phyloP scores from a whole-genome alignment of 2,113 vertebrate genomes.

The Acanthisitta chloris region DNA sequence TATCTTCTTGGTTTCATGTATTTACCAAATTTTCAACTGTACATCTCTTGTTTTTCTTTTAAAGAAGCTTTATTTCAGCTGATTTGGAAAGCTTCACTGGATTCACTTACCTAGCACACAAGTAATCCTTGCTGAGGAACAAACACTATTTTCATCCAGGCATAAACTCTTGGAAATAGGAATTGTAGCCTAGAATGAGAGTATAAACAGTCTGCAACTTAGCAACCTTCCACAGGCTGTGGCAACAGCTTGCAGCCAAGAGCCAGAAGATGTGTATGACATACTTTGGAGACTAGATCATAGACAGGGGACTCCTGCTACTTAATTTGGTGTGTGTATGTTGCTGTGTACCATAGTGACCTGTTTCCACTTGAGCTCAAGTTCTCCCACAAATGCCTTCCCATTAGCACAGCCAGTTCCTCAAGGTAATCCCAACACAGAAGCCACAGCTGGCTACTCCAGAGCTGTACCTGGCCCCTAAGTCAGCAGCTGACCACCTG shows the following conservation, averaged over 20 bases:
- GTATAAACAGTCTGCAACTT: background rate
- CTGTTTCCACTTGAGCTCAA: background rate
- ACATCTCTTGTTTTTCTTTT: background rate
- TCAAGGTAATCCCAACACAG: background rate
- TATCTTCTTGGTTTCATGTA: background rate
- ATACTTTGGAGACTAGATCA: conserved; percentile 42
- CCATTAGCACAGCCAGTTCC: background rate
- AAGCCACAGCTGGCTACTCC: background rate
- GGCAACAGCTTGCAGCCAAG: conserved; percentile 17
- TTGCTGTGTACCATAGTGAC: conserved; percentile 49
- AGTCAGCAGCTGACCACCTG: background rate
- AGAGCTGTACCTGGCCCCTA: background rate
- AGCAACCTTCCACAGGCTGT: conserved; percentile 31
- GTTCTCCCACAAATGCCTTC: background rate
- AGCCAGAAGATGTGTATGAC: conserved; percentile 20
- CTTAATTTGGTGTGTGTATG: conserved; percentile 54
- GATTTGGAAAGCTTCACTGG: background rate
- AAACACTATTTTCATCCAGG: background rate
- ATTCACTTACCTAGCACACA: background rate
- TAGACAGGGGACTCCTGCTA: conserved; percentile 24
- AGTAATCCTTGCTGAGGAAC: background rate
- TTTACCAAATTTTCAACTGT: background rate
- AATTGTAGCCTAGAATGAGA: background rate
- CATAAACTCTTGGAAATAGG: background rate
- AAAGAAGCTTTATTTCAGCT: background rate